Conservation (phyloP, 2,113 vertebrate genomes). For the Corythoichthys haematopterus region DNA sequence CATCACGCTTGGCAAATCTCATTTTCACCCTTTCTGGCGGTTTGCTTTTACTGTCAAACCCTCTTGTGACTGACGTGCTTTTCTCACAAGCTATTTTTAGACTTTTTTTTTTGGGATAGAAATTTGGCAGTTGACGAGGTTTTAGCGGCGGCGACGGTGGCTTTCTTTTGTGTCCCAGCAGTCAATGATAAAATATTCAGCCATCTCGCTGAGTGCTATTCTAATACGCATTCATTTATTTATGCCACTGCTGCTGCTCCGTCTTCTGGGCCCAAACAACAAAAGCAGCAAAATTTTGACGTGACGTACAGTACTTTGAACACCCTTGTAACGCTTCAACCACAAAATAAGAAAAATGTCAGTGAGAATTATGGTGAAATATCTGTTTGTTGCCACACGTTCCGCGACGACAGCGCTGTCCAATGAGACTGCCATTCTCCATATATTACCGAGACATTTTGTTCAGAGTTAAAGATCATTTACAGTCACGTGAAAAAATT, state of each 20-base stretch:
- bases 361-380: not conserved
- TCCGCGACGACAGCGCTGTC: constrained; percentile 12
- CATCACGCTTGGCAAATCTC: constrained; percentile 12
- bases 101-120: not conserved
- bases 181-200: constrained; percentile 58
- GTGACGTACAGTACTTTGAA: not conserved
- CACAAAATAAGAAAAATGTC: not conserved
- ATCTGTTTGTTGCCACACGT: constrained; percentile 38
- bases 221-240: constrained; percentile 61
- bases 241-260: constrained; percentile 33
- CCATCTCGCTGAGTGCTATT: constrained; percentile 47
- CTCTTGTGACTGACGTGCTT: not conserved
- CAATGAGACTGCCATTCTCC: constrained; percentile 37
- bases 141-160: not conserved
- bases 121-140: constrained; percentile 4
- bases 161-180: constrained; percentile 29
- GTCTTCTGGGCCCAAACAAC: constrained; percentile 23
- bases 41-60: constrained; percentile 14
- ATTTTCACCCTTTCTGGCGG: constrained; percentile 5
- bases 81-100: constrained; percentile 6
- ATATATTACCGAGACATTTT: constrained; percentile 4
- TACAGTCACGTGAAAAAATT: too few species aligned
- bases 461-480: not conserved
- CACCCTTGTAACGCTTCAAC: not conserved
- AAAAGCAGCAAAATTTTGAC: constrained; percentile 22